A percentile compares a stretch with the other conserved stretches of the same genome.
These are phyloP conservation scores for Urocolius indicus DNA, from an alignment of 2,113 vertebrate genomes.

Conservation along the genomic window DNA sequence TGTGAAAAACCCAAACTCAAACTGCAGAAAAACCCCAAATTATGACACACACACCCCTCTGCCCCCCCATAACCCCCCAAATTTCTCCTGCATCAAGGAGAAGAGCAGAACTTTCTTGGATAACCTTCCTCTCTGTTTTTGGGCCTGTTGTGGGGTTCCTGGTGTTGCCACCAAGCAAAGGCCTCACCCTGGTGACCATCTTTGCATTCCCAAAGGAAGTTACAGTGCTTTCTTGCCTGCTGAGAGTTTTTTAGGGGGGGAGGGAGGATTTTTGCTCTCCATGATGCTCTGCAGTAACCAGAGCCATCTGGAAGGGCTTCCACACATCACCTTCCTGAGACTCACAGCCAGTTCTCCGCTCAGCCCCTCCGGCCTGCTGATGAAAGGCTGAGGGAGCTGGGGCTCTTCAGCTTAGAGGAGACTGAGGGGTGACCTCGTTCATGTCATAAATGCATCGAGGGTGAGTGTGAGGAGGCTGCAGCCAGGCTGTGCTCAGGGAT, in stretches of 20 bases:
- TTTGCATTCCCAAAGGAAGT: neutral
- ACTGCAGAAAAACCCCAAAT: neutral
- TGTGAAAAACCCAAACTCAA: too few species aligned
- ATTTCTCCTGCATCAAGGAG: neutral
- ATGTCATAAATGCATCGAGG: too few species aligned
- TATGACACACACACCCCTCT: too few species aligned
- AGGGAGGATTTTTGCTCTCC: neutral
- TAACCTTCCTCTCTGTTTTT: neutral
- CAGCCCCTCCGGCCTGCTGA: neutral
- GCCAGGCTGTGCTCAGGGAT: too few species aligned
- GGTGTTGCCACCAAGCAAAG: neutral
- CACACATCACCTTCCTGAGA: accelerated
- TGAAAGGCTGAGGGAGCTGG: too few species aligned
- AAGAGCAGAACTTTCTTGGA: neutral
- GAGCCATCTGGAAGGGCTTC: neutral
- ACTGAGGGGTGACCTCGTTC: too few species aligned
- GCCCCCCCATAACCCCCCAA: neutral
- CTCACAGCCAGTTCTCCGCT: neutral
- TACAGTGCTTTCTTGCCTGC: neutral
- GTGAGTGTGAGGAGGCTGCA: too few species aligned
- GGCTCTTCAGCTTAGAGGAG: too few species aligned
- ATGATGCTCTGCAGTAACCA: neutral
- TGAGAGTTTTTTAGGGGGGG: accelerated
- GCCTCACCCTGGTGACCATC: neutral
- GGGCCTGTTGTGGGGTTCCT: accelerated